phyloP scores from a whole-genome alignment of 2,797 vertebrate genomes.

The Lepus oiostolus region DNA sequence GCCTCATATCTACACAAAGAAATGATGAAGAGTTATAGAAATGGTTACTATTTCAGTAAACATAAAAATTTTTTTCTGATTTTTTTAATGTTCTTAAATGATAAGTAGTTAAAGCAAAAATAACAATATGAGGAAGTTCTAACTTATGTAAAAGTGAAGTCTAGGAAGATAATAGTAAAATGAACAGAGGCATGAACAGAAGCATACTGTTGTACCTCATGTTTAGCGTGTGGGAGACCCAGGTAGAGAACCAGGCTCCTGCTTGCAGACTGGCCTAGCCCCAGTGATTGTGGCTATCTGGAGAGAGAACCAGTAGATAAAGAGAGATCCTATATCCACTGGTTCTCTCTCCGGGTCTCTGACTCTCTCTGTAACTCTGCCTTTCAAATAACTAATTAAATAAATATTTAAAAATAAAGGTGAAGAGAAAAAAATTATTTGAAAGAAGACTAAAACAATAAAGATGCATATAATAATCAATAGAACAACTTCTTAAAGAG shows the following conservation, averaged over 20 bases:
- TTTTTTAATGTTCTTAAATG: conserved; percentile 4
- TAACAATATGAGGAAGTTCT: not conserved
- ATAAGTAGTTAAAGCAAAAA: conserved; percentile 2
- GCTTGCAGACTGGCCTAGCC: no score
- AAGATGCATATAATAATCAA: not conserved
- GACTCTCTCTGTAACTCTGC: no score
- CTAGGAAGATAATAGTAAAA: not conserved
- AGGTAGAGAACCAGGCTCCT: no score
- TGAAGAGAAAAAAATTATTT: not conserved
- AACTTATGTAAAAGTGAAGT: conserved; percentile 10
- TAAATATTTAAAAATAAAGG: not conserved
- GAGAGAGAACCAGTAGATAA: no score
- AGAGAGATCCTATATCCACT: no score
- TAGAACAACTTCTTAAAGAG: not conserved
- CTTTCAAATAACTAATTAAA: no score
- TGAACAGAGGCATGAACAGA: not conserved
- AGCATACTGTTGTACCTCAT: not conserved
- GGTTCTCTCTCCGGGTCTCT: no score
- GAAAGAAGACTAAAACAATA: not conserved
- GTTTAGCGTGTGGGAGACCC: no score
- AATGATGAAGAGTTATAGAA: not conserved
- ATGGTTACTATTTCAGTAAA: not conserved
- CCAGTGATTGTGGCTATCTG: no score
- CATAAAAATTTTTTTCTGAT: not conserved
- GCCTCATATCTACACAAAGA: not conserved